phyloP scores from a whole-genome alignment of 37 sponge, comb jelly and placozoan species.

The Geodia barretti region DNA sequence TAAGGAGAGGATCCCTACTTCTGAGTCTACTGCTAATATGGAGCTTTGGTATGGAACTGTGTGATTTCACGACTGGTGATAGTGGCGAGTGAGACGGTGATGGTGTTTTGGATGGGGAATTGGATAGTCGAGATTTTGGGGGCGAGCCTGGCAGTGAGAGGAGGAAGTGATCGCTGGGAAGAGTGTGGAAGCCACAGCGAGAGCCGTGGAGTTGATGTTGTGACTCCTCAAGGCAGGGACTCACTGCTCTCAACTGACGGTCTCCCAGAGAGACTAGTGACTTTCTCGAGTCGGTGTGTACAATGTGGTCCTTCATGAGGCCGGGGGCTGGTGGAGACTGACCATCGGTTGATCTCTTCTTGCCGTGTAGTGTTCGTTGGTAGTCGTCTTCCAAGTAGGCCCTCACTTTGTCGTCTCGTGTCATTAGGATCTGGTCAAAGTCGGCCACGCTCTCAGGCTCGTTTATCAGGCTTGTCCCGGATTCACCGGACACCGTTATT shows the following conservation, averaged over 20 bases:
- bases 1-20: background rate
- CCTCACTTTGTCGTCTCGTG: conserved; percentile 22
- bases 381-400: conserved; percentile 46
- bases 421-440: conserved; percentile 37
- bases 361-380: conserved; percentile 20
- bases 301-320: background rate
- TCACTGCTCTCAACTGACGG: conserved; percentile 13
- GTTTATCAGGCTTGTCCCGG: background rate
- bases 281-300: conserved; percentile 12
- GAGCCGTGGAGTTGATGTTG: conserved; percentile 32
- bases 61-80: background rate
- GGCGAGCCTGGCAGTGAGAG: background rate
- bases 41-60: background rate
- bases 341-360: background rate
- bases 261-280: background rate
- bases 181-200: background rate
- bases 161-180: background rate
- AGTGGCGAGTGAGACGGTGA: too few species aligned
- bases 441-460: conserved; percentile 35
- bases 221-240: conserved; percentile 18
- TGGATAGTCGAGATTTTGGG: background rate
- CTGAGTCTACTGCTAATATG: background rate
- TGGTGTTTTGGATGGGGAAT: background rate
- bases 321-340: background rate
- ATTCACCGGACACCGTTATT: background rate